These are phyloP conservation scores for Noturus placidus DNA, from an alignment of 2,113 vertebrate species.

Conservation along the genomic window DNA sequence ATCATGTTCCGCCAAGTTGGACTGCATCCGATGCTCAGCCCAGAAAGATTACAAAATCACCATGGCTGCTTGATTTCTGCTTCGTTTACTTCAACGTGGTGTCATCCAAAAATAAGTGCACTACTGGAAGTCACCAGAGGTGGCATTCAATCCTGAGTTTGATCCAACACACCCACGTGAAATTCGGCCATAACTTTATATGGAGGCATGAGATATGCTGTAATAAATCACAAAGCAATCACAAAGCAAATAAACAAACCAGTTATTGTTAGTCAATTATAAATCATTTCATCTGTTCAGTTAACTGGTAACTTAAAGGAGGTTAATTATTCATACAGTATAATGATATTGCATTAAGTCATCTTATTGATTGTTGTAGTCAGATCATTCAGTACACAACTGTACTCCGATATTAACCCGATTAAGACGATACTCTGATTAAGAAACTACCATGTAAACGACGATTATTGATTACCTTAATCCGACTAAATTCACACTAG, in stretches of 20 bases:
- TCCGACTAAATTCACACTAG: too few relatives aligned
- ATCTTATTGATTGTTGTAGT: background rate
- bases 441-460: too few relatives aligned
- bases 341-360: background rate
- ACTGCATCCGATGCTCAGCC: background rate
- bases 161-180: slow-evolving; percentile 22
- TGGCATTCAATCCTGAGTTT: background rate
- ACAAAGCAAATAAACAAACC: background rate
- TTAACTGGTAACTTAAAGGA: background rate
- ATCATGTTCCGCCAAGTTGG: background rate
- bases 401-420: too few relatives aligned
- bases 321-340: background rate
- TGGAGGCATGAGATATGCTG: background rate
- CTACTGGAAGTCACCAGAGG: slow-evolving; percentile 31
- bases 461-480: too few relatives aligned
- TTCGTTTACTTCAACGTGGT: slow-evolving; percentile 34
- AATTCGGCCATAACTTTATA: slow-evolving; percentile 2
- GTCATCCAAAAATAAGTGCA: slow-evolving; percentile 39
- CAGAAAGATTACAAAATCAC: background rate
- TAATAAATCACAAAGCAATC: background rate
- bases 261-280: background rate
- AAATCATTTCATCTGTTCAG: background rate
- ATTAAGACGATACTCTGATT: too few relatives aligned
- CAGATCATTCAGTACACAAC: background rate
- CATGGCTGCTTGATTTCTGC: slow-evolving; percentile 19